Conservation (phyloP, 2,888 invertebrate genomes). For the Andrena bicolor region DNA sequence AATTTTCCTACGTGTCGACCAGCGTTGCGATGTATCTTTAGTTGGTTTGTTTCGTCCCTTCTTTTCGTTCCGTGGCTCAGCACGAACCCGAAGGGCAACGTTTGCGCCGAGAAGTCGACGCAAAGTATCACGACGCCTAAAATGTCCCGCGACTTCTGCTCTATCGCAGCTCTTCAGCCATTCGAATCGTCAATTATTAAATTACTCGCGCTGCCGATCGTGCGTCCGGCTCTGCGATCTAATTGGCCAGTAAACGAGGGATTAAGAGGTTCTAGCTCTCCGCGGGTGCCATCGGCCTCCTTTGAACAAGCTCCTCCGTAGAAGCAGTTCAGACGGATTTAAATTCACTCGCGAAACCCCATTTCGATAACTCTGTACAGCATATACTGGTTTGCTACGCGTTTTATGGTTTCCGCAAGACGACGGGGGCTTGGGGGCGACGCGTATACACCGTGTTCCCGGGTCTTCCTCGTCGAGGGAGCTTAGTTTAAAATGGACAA, state of each 20-base stretch:
- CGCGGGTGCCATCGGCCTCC: not conserved
- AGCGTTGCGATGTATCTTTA: constrained; percentile 33
- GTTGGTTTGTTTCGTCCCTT: constrained; percentile 33
- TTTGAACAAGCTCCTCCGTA: not conserved
- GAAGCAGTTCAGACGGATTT: not conserved
- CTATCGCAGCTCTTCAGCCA: not conserved
- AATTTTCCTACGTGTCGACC: constrained; percentile 52
- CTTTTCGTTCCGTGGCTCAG: constrained; percentile 24
- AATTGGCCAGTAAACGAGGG: constrained; percentile 29
- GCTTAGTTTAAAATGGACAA: not conserved
- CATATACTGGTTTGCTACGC: not conserved
- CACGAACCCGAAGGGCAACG: constrained; percentile 10
- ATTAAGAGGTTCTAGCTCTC: constrained; percentile 13
- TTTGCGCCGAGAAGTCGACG: not conserved
- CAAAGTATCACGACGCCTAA: constrained; percentile 1
- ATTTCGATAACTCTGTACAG: constrained; percentile 5
- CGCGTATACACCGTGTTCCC: too few relatives aligned
- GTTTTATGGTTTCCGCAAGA: not conserved
- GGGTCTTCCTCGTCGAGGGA: not conserved
- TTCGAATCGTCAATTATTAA: constrained; percentile 48
- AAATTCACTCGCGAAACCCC: not conserved
- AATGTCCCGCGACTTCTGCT: constrained; percentile 1
- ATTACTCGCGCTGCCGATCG: constrained; percentile 17
- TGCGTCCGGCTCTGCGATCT: constrained; percentile 9
- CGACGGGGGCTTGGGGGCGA: not conserved